Evolutionary conservation across 2,888 invertebrate genomes (phyloP).

Genomic region (Troides helena): DNA sequence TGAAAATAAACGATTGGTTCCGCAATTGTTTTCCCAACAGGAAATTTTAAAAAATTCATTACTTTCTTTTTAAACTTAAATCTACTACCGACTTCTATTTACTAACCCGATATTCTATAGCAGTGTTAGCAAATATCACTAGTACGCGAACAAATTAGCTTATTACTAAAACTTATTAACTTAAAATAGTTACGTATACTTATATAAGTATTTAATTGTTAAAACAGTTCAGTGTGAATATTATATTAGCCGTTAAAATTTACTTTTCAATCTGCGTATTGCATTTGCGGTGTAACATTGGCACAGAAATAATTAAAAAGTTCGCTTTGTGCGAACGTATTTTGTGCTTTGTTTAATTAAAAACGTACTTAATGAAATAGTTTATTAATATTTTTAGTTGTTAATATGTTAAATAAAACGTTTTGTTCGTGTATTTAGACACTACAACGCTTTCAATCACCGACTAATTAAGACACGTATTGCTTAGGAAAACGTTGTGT

Average conservation of each 20-base stretch:
- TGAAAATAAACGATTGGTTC: slow-evolving; percentile 31
- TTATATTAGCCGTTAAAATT: slow-evolving; percentile 48
- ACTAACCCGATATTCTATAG: background rate
- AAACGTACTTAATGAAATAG: background rate
- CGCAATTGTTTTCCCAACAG: slow-evolving; percentile 13
- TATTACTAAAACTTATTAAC: slow-evolving; percentile 44
- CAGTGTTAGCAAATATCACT: slow-evolving; percentile 36
- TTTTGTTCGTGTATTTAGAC: background rate
- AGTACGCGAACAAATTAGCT: slow-evolving; percentile 38
- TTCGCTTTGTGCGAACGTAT: background rate
- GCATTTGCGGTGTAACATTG: slow-evolving; percentile 38
- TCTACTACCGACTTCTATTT: background rate
- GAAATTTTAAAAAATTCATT: background rate
- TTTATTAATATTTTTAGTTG: background rate
- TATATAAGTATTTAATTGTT: slow-evolving; percentile 45
- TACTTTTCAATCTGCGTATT: slow-evolving; percentile 39
- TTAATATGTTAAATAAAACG: too few species aligned
- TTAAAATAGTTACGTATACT: slow-evolving; percentile 47
- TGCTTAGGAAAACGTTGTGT: slow-evolving; percentile 9
- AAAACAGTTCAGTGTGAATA: slow-evolving; percentile 38
- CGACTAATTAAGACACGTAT: slow-evolving; percentile 2
- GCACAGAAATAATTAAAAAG: slow-evolving; percentile 10
- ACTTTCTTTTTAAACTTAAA: background rate
- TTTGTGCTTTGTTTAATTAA: background rate
- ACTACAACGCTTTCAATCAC: slow-evolving; percentile 4